Base-by-base conservation (phyloP, 2,888 invertebrate genomes). In the Tetragnatha montana region DNA sequence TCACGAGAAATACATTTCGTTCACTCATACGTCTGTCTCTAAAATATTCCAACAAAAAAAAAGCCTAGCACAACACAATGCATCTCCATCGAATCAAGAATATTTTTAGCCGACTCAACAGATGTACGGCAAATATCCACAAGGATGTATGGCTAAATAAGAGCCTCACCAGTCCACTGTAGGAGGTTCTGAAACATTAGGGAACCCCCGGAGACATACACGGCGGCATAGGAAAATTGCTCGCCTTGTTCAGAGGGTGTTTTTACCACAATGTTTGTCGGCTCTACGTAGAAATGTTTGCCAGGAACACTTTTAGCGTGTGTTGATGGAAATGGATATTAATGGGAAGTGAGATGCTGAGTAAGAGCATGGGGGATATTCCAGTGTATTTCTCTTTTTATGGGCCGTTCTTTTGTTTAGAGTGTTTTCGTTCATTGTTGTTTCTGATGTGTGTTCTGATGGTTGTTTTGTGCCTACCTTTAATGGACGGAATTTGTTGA, bases 261-360 rank as follows among this genome's bases (percentile, higher is more conserved):
- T 60, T 68, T 19, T 8, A 60, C 78, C 60, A 14, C 51, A 17
- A 6, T 76, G 19, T 76, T 60, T 78, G 22, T 22, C 8, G 17
- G 17, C 21, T 12, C 51, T 17, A 21, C 19, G 21, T 50, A 17
- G 60, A 60, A 60, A 51, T 19, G 21, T 14, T 22, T 21, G 6
- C 22, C 60, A 7, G 75, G n/a, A 60, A 60, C 22, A 14, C 78
- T 60, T 60, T 60, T 60, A 60, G 35, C 22, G 21, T 12, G 3
- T 50, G 22, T 60, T 78, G 60, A 22, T 60, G 60, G 60, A 60
- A 78, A 68, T 78, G 60, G 78, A 78, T 78, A 60, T 78, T 78
- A 78, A 78, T 78, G 78, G 60, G 17, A 14, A 17, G 60, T 78
- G 60, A 35, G 22, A 60, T 22, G 22, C 51, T 17, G 78, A 6